phyloP scores from a whole-genome alignment of 2,797 vertebrate species.

The Neosilurus mollespiculum region DNA sequence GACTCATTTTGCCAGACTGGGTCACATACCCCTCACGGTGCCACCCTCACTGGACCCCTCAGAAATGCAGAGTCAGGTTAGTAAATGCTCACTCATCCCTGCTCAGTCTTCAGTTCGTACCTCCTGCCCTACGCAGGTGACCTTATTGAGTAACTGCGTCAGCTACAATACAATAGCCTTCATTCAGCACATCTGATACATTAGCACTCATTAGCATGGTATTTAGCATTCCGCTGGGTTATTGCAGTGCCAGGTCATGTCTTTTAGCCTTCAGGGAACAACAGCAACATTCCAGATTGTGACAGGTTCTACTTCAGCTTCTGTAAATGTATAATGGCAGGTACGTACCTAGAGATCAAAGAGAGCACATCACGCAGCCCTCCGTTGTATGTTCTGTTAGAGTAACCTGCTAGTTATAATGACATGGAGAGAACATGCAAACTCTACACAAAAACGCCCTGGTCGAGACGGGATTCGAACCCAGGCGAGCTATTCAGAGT shows the following conservation, averaged over 20 bases:
- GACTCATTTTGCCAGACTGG: no score
- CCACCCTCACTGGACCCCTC: no score
- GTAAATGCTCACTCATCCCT: background rate
- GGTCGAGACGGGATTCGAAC: no score
- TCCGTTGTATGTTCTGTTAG: background rate
- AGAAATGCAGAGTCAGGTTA: no score
- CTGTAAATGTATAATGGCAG: background rate
- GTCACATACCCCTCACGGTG: no score
- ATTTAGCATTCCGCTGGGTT: background rate
- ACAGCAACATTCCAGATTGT: background rate
- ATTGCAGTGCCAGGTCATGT: background rate
- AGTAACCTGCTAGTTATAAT: background rate
- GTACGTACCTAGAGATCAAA: background rate
- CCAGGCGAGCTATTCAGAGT: no score
- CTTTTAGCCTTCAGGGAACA: background rate
- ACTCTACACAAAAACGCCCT: no score
- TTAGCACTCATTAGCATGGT: constrained; percentile 22
- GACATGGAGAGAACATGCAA: no score
- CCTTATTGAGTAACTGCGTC: constrained; percentile 7
- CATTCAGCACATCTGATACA: constrained; percentile 31
- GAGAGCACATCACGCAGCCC: background rate
- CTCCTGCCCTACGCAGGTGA: background rate
- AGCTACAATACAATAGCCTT: constrained; percentile 19
- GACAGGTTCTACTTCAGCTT: background rate
- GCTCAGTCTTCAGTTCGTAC: background rate